Percentiles rank a stretch among this genome's conserved stretches.
Evolutionary conservation across 2,888 invertebrate genomes (phyloP).

Genomic region (Amblyteles armatorius): DNA sequence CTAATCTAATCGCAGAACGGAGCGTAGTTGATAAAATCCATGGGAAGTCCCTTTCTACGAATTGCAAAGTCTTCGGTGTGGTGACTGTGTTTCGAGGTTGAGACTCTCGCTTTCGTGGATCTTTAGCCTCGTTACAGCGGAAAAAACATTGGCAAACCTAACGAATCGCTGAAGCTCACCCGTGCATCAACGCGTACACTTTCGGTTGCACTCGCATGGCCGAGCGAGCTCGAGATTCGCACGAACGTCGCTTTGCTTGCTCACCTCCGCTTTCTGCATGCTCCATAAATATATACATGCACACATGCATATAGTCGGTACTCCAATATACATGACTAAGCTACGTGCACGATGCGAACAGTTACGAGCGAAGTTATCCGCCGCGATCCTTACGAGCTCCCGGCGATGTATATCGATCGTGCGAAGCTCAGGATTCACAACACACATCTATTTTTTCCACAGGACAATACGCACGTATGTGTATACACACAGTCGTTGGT

Average conservation of each 20-base stretch:
- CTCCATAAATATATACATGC: neutral
- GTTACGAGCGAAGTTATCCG: slow-evolving; percentile 13
- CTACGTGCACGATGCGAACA: slow-evolving; percentile 26
- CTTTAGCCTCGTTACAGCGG: slow-evolving; percentile 34
- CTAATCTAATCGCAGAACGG: neutral
- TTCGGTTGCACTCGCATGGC: slow-evolving; percentile 55
- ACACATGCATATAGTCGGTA: neutral
- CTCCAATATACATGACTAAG: slow-evolving; percentile 13
- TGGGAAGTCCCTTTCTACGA: neutral
- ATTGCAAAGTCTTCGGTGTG: neutral
- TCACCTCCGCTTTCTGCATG: slow-evolving; percentile 50
- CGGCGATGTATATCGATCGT: slow-evolving; percentile 34
- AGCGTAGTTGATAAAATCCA: neutral
- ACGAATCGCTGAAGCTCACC: slow-evolving; percentile 15
- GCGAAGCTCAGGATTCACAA: neutral
- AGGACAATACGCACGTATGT: neutral
- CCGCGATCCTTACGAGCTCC: slow-evolving; percentile 20
- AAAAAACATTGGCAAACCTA: slow-evolving; percentile 37
- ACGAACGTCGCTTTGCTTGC: slow-evolving; percentile 46
- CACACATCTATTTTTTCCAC: slow-evolving; percentile 1
- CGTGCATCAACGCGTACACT: slow-evolving; percentile 41
- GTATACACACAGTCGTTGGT: neutral
- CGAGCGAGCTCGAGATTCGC: slow-evolving; percentile 45
- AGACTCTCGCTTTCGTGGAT: slow-evolving; percentile 30
- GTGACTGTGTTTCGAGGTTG: neutral